Evolutionary conservation across 2,113 vertebrate species (phyloP), one percentile per base, ranked within the genome.

Genomic region (Corythoichthys haematopterus): DNA sequence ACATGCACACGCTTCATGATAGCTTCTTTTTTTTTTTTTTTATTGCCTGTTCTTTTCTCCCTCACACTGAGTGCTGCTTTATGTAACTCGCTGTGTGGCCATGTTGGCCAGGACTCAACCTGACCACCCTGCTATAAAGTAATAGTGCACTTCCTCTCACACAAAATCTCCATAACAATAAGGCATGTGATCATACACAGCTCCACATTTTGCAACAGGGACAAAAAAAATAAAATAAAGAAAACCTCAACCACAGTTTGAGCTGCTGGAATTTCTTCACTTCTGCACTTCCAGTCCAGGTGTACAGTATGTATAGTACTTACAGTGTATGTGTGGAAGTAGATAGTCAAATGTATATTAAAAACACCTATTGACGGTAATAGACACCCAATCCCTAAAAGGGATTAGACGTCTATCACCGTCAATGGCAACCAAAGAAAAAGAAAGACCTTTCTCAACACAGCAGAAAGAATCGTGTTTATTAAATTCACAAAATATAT

Each of bases 261-360:
- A 68, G 68, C 43, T 77, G 73, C 69, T 70, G 66, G 69, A 74
- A 16, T 46, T 28, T 33, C n/a, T 43, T 15, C 58, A 7, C 10
- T 20, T 16, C 13, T 20, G 38, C n/a, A 61, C 38, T 62, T 33
- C 16, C 43, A 28, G 4, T 7, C 40, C 40, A 43, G 6, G 40
- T 43, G 40, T 43, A 43, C 40, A 43, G 6, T 43, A 1, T 43
- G 40, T 43, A 43, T 43, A 43, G 40, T 43, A 43, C 2, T 28
- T 28, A 28, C 20, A 28, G 20, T 28, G 20, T 28, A 28, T 28
- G 20, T 28, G 20, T 28, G 20, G 20, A 28, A 28, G 20, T 28
- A 28, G 20, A 28, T 28, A 28, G 20, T 28, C 20, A 28, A 28
- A 28, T 28, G 20, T 28, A 28, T 28, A 28, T 28, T 28, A 28